Base-by-base conservation (phyloP, 2,113 vertebrate species). In the Plotosus lineatus region DNA sequence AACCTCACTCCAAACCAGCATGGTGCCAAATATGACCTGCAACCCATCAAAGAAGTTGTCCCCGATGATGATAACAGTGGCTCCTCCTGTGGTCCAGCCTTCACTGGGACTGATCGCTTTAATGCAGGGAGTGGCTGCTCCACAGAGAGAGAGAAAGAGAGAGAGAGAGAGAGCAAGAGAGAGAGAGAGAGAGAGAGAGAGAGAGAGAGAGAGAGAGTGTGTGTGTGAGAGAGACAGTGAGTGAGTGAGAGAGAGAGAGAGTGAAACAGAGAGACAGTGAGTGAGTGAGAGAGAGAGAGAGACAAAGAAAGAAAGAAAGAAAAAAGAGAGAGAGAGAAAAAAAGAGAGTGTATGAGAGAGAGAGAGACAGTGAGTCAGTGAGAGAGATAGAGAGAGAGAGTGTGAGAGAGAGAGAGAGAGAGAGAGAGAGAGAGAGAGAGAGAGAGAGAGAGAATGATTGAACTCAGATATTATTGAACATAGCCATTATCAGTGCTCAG, bases 11-110 rank as follows among this genome's bases (percentile, higher is more conserved):
- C 92, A 93, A 53, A 93, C 92, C 88, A 92, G 88, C 91, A 92
- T 92, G 88, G 92, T 93, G 55, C 92, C 92, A 63, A 93, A 94
- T 85, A 94, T 94, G 87, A 94, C 93, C 79, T 94, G 93, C 42
- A 94, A 90, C 12, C 93, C 92, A 0, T 93, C 93, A 17, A 94
- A 94, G 86, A 94, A 94, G 89, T 94, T 93, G 89, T 94, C 93
- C 17, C 93, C 93, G 26, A 93, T 94, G 88, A 94, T 92, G 89
- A 94, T 94, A 86, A 94, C 93, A 9, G 93, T 93, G 56, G 93
- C 93, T 46, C 93, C 93, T 42, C 93, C 93, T 40, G 92, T 94
- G 7, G 92, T 94, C 92, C 92, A 94, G 15, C 92, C 92, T 81
- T 94, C 92, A 36, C 92, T 92, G 75, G 92, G 92, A 81, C 92